phyloP scores from a whole-genome alignment of 1,140 invertebrate genomes.

The Cydia splendana region DNA sequence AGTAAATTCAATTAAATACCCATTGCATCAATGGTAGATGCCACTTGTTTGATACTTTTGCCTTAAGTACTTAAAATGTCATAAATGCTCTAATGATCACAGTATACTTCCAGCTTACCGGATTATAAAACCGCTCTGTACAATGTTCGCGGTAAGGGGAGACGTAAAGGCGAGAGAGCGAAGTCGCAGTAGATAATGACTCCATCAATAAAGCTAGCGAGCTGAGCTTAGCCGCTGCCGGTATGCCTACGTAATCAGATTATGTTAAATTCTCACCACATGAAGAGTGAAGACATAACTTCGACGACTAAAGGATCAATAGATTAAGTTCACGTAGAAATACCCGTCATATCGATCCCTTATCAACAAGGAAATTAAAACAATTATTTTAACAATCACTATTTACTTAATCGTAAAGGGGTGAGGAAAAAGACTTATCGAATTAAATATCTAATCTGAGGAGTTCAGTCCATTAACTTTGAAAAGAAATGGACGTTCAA shows the following conservation, averaged over 20 bases:
- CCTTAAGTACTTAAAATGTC: background rate
- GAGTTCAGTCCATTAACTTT: slow-evolving; percentile 64
- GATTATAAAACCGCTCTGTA: slow-evolving; percentile 14
- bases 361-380: slow-evolving; percentile 22
- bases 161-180: slow-evolving; percentile 13
- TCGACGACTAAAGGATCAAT: slow-evolving; percentile 37
- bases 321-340: slow-evolving; percentile 13
- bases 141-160: background rate
- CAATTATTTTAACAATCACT: slow-evolving; percentile 15
- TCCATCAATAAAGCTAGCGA: slow-evolving; percentile 32
- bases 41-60: background rate
- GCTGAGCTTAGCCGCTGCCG: slow-evolving; percentile 29
- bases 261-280: slow-evolving; percentile 43
- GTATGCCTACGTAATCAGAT: slow-evolving; percentile 42
- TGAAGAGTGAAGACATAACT: slow-evolving; percentile 35
- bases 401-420: slow-evolving; percentile 32
- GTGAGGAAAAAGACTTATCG: slow-evolving; percentile 24
- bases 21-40: background rate
- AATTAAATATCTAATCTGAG: slow-evolving; percentile 47
- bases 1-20: no score
- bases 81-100: background rate
- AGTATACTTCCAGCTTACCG: background rate
- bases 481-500: slow-evolving; percentile 65
- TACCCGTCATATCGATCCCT: background rate
- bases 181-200: slow-evolving; percentile 26